These are phyloP conservation scores for Cotesia glomerata DNA, from an alignment of 1,140 invertebrate species.

Conservation along the genomic window DNA sequence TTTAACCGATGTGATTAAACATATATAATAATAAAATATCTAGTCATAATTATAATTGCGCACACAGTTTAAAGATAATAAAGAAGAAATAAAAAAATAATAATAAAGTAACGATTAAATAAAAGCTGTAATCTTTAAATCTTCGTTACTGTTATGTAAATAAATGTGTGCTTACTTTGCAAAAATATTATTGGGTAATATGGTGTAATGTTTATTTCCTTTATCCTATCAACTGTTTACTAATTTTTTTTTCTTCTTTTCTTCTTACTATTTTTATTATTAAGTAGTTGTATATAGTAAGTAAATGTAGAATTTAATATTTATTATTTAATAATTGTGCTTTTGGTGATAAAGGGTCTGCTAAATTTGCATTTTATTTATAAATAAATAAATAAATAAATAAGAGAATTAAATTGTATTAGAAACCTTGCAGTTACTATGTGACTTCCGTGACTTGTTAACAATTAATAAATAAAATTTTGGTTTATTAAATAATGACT, in stretches of 20 bases:
- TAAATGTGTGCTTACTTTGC: constrained; percentile 60
- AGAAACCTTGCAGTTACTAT: no score
- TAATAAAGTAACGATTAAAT: background rate
- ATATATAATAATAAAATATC: no score
- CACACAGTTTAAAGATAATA: background rate
- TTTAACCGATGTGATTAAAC: no score
- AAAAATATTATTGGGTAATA: constrained; percentile 46
- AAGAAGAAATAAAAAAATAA: background rate
- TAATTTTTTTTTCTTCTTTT: background rate
- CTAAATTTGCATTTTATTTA: constrained; percentile 1
- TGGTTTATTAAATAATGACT: no score
- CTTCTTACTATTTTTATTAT: background rate
- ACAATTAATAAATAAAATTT: no score
- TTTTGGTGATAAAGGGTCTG: background rate
- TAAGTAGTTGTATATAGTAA: background rate
- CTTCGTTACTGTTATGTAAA: constrained; percentile 54
- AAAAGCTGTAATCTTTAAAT: constrained; percentile 22
- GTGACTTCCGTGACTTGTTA: no score
- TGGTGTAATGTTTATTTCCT: constrained; percentile 46
- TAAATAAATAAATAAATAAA: no score
- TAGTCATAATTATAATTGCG: no score
- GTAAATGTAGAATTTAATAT: background rate
- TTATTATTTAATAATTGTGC: background rate
- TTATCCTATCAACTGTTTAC: constrained; percentile 1
- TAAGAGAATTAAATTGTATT: no score